phyloP scores from a whole-genome alignment of 2,797 vertebrate genomes.

The Synaphobranchus kaupii region DNA sequence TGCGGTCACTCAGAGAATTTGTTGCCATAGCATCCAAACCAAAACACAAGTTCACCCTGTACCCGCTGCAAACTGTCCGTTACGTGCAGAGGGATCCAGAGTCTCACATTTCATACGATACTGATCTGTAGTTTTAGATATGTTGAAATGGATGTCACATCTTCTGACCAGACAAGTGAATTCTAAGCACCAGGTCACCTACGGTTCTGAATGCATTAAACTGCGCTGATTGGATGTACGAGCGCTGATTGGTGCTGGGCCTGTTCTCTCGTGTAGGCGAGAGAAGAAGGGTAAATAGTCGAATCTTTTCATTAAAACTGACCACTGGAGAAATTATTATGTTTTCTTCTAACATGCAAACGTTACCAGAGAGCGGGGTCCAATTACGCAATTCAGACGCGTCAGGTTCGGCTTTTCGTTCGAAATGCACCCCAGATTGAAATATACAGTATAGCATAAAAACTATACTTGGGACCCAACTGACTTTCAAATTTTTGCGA shows the following conservation, averaged over 20 bases:
- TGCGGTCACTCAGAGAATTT: slow-evolving; percentile 21
- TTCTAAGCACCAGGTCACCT: background rate
- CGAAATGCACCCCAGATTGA: background rate
- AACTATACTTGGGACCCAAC: background rate
- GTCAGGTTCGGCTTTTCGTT: background rate
- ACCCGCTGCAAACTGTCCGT: background rate
- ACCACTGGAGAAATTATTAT: background rate
- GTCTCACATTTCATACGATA: background rate
- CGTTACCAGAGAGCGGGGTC: background rate
- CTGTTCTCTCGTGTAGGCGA: background rate
- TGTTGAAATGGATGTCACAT: background rate
- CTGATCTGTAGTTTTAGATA: background rate
- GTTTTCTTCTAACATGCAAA: background rate
- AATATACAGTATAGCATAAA: background rate
- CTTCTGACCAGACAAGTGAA: background rate
- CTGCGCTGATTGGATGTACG: background rate
- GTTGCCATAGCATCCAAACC: slow-evolving; percentile 18
- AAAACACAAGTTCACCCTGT: slow-evolving; percentile 2
- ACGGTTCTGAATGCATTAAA: background rate
- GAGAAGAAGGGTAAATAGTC: background rate
- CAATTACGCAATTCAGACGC: background rate
- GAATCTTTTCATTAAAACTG: background rate
- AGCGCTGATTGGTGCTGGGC: background rate
- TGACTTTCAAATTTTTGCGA: too few species aligned
- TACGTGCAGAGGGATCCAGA: background rate